phyloP scores from a whole-genome alignment of 2,888 invertebrate genomes.

The Conomelus anceps region DNA sequence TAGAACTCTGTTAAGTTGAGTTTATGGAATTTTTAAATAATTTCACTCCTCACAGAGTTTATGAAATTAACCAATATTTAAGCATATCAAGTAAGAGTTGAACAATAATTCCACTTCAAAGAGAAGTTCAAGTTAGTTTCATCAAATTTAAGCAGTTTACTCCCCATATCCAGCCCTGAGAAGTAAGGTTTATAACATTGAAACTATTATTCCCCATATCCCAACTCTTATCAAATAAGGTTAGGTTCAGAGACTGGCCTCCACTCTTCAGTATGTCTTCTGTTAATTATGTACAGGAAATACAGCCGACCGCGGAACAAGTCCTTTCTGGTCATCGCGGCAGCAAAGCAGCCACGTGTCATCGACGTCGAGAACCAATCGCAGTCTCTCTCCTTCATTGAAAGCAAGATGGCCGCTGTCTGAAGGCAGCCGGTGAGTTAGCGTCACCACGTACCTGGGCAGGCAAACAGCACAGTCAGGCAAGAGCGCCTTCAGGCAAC shows the following conservation, averaged over 20 bases:
- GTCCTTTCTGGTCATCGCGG: slow-evolving; percentile 66
- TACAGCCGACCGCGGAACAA: slow-evolving; percentile 66
- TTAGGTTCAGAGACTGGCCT: not conserved
- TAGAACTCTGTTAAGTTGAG: too few relatives aligned
- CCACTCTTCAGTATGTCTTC: too few relatives aligned
- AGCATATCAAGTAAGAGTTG: too few relatives aligned
- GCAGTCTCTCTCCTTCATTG: slow-evolving; percentile 66
- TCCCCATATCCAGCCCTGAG: not conserved
- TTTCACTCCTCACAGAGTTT: too few relatives aligned
- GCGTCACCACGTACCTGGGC: slow-evolving; percentile 61
- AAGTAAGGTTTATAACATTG: not conserved
- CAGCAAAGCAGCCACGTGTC: slow-evolving; percentile 69
- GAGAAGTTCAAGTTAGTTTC: too few relatives aligned
- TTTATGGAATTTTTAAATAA: too few relatives aligned
- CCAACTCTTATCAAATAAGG: not conserved
- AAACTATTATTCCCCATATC: not conserved
- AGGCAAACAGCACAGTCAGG: slow-evolving; percentile 4
- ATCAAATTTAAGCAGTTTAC: too few relatives aligned
- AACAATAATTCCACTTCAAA: too few relatives aligned
- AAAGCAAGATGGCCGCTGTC: slow-evolving; percentile 71
- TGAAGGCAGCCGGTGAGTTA: slow-evolving; percentile 66
- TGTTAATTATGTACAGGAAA: slow-evolving; percentile 24
- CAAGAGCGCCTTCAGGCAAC: not conserved
- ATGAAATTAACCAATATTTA: too few relatives aligned
- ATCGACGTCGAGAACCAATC: slow-evolving; percentile 68